phyloP scores from a whole-genome alignment of 2,888 invertebrate genomes.

The Papilio gigon region DNA sequence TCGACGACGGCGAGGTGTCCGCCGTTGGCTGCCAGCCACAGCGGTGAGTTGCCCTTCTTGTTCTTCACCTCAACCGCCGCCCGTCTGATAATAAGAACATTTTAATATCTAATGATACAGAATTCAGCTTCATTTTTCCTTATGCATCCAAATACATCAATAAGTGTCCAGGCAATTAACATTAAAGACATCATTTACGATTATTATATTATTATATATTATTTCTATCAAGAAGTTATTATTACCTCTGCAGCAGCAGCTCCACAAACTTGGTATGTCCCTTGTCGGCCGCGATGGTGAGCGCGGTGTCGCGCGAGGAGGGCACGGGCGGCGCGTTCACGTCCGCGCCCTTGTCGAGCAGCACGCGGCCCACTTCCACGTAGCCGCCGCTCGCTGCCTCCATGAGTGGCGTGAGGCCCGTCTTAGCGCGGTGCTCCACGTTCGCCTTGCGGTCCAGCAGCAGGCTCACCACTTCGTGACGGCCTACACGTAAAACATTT shows the following conservation, averaged over 20 bases:
- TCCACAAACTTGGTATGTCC: slow-evolving; percentile 97
- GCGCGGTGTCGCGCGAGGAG: slow-evolving; percentile 97
- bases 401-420: slow-evolving; percentile 99
- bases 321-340: slow-evolving; percentile 99
- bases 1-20: slow-evolving; percentile 99
- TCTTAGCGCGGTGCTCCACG: slow-evolving; percentile 99
- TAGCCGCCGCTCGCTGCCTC: slow-evolving; percentile 99
- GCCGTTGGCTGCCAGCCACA: slow-evolving; percentile 99
- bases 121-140: too few relatives aligned
- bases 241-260: slow-evolving; percentile 86
- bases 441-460: slow-evolving; percentile 98
- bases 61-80: slow-evolving; percentile 99
- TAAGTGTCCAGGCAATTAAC: too few relatives aligned
- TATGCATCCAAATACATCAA: too few relatives aligned
- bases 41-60: slow-evolving; percentile 99
- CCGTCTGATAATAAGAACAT: slow-evolving; percentile 68
- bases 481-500: slow-evolving; percentile 57
- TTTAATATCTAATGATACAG: too few relatives aligned
- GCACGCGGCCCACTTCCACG: slow-evolving; percentile 97
- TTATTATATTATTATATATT: too few relatives aligned
- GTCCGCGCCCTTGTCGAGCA: slow-evolving; percentile 98
- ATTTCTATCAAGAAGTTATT: too few relatives aligned
- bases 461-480: slow-evolving; percentile 98
- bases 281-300: slow-evolving; percentile 99
- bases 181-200: too few relatives aligned